These are phyloP conservation scores for Coluber constrictor DNA, from an alignment of 2,797 vertebrate genomes.

Conservation along the genomic window DNA sequence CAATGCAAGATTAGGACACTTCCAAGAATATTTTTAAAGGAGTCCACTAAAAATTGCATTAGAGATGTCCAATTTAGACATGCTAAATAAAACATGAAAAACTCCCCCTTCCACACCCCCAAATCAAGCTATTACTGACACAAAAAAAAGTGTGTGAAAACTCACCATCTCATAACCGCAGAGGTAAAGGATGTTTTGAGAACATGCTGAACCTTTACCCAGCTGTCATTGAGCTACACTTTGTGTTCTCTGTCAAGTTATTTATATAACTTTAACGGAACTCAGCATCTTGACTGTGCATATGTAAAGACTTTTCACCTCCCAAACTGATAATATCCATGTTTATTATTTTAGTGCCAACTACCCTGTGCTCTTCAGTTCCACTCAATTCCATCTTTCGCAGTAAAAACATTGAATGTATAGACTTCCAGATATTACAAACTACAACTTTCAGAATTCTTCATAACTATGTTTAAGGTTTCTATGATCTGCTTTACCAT, in stretches of 20 bases:
- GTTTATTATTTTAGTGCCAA: neutral
- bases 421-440: neutral
- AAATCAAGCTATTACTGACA: constrained; percentile 28
- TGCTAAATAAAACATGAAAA: neutral
- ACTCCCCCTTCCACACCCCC: neutral
- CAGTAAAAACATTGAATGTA: neutral
- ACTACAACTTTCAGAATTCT: neutral
- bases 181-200: constrained; percentile 68
- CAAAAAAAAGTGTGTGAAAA: constrained; percentile 29
- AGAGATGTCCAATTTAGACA: neutral
- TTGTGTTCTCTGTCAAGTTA: constrained; percentile 29
- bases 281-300: constrained; percentile 44
- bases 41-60: neutral
- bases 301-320: constrained; percentile 29
- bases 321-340: neutral
- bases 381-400: neutral
- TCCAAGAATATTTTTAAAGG: neutral
- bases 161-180: constrained; percentile 51
- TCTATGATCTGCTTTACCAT: neutral
- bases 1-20: neutral
- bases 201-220: constrained; percentile 54
- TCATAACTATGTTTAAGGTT: neutral
- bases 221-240: constrained; percentile 54
- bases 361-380: neutral
- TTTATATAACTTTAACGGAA: constrained; percentile 49